Base-by-base conservation (phyloP, 2,113 vertebrate species). In the Percopsis transmontana region DNA sequence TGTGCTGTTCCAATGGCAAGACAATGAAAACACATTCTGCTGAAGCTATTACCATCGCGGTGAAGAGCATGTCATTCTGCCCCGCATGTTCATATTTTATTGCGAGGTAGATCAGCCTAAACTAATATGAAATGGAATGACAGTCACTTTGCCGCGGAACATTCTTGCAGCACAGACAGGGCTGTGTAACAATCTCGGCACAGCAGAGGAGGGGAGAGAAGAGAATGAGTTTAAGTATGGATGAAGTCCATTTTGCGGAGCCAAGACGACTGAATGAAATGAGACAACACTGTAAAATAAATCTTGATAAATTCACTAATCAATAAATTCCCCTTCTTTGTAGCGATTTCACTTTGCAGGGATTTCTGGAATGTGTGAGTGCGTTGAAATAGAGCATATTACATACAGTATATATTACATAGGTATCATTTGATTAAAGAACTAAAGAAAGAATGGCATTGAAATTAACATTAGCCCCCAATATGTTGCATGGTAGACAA, bases 281-380 rank as follows among this genome's bases (percentile, higher is more conserved):
- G 3, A 33, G 27, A 33, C 27, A 33, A 33, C 27, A 33, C 27
- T 33, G 27, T 33, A 33, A 33, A 33, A 33, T 33, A 1, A 33
- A 81, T 81, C 81, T 88, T 64, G 66, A 83, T 89, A 89, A 89
- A 87, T 81, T 87, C 76, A 73, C 74, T 45, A 59, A 51, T 39
- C 39, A 57, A 59, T 50, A 62, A 55, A 68, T 62, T 33, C 5
- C 27, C 3, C 3, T 33, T 33, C 8, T 68, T 72, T 76, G 60
- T 3, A 38, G 50, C 53, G 47, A 54, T 54, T 59, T n/a, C 47
- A 68, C 60, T n/a, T n/a, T n/a, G n/a, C n/a, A n/a, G n/a, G n/a
- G n/a, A n/a, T n/a, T n/a, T n/a, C n/a, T n/a, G n/a, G n/a, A n/a
- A n/a, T n/a, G n/a, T n/a, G n/a, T n/a, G n/a, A n/a, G n/a, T n/a